Base-by-base conservation (phyloP, 37 sponge, comb jelly and placozoan species). In the Chondrosia reniformis region DNA sequence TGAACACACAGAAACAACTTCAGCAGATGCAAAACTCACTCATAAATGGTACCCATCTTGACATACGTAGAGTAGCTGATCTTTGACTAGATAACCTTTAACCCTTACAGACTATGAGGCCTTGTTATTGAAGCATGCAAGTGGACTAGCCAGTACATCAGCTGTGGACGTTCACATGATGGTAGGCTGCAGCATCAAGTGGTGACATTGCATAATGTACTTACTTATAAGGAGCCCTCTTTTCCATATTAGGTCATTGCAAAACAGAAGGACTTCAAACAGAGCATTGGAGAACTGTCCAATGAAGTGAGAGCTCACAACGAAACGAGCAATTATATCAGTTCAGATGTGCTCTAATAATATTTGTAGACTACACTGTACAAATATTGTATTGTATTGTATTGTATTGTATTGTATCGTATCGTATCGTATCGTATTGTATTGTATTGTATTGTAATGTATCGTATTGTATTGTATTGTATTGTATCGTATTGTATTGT, bases 251-350 rank as follows among this genome's bases (percentile, higher is more conserved):
- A 33, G 36, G 30, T 84, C 17, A 49, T 25, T 28, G 24, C 67
- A 41, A 39, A 64, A 15, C 73, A 83, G 52, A 57, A 58, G 31
- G 37, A 49, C 21, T 88, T 88, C 63, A 75, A 49, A 32, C 45
- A 79, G 67, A 74, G 75, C 33, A 83, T 88, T 21, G 76, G 58
- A 79, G 89, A 65, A 4, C 44, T 88, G 1, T 57, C 75, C 4
- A 74, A 56, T 45, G 89, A 88, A 52, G 89, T 88, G 57, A 27
- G 84, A 56, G 0, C 33, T n/a, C n/a, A n/a, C n/a, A n/a, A n/a
- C n/a, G n/a, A n/a, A n/a, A n/a, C n/a, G n/a, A n/a, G n/a, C n/a
- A n/a, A n/a, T n/a, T n/a, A n/a, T n/a, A n/a, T n/a, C n/a, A n/a
- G n/a, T n/a, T n/a, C n/a, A n/a, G n/a, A n/a, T n/a, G n/a, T n/a